These are phyloP conservation scores for Lates japonicus DNA, from an alignment of 2,797 vertebrate species.

Conservation along the genomic window DNA sequence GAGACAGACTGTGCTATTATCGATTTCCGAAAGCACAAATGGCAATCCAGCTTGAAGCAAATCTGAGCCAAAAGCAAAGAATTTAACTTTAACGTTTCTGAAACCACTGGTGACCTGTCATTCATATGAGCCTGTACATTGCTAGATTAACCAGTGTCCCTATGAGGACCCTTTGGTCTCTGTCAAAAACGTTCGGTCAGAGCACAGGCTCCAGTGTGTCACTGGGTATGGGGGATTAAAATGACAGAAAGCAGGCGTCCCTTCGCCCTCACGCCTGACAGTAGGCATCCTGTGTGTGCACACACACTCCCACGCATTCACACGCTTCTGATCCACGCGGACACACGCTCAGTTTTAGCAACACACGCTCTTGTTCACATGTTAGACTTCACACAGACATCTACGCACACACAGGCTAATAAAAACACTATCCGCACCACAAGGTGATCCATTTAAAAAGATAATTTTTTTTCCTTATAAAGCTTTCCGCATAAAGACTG, in stretches of 20 bases:
- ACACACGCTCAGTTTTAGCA: slow-evolving; percentile 45
- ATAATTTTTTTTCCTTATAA: slow-evolving; percentile 87
- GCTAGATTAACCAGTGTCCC: slow-evolving; percentile 71
- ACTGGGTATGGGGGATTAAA: slow-evolving; percentile 57
- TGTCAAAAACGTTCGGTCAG: slow-evolving; percentile 65
- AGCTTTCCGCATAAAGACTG: slow-evolving; percentile 90
- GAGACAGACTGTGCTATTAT: slow-evolving; percentile 79
- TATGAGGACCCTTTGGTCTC: slow-evolving; percentile 80
- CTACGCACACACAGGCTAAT: slow-evolving; percentile 80
- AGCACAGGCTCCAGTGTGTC: slow-evolving; percentile 71
- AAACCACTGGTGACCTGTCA: slow-evolving; percentile 63
- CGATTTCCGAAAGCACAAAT: slow-evolving; percentile 69
- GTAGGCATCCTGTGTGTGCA: slow-evolving; percentile 78
- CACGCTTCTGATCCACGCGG: slow-evolving; percentile 33
- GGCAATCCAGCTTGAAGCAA: slow-evolving; percentile 63
- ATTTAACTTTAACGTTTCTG: slow-evolving; percentile 56
- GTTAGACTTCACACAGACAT: slow-evolving; percentile 65
- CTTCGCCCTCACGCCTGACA: slow-evolving; percentile 67
- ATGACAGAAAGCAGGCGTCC: slow-evolving; percentile 75
- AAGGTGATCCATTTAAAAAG: slow-evolving; percentile 89
- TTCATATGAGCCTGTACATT: slow-evolving; percentile 64
- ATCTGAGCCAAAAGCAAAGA: slow-evolving; percentile 58
- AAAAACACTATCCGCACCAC: slow-evolving; percentile 86
- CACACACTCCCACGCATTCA: slow-evolving; percentile 56
- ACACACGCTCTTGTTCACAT: slow-evolving; percentile 51